Conservation (phyloP, 2,113 vertebrate genomes). For the Chloropsis cyanopogon region DNA sequence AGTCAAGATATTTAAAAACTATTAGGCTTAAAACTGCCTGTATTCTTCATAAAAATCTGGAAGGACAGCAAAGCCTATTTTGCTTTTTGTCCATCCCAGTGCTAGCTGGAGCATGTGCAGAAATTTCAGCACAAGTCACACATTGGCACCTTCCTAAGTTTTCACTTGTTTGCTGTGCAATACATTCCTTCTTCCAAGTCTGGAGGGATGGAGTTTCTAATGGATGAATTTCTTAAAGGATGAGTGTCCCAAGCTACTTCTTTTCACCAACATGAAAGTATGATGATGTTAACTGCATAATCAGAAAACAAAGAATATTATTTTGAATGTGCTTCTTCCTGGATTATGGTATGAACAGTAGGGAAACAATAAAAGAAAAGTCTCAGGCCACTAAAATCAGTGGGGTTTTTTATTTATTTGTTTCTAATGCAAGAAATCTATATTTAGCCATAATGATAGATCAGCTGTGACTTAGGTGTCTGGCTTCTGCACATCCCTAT, state of each 20-base stretch:
- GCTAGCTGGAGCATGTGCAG: background rate
- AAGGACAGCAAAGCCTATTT: background rate
- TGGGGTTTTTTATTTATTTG: background rate
- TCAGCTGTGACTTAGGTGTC: constrained; percentile 25
- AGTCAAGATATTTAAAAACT: background rate
- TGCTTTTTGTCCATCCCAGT: background rate
- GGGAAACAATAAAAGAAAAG: background rate
- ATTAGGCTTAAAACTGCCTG: background rate
- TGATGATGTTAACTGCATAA: background rate
- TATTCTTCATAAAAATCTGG: background rate
- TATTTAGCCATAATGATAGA: constrained; percentile 9
- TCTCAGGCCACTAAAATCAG: background rate
- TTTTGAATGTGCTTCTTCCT: background rate
- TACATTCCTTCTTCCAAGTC: background rate
- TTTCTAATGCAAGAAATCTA: background rate
- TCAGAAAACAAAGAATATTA: background rate
- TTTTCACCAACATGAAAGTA: background rate
- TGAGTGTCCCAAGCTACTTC: background rate
- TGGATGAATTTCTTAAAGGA: background rate
- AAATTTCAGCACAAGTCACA: background rate
- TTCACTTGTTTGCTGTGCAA: background rate
- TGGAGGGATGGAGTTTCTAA: background rate
- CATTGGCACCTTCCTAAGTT: background rate
- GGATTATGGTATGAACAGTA: background rate
- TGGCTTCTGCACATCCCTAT: background rate